Base-by-base conservation (phyloP, 2,113 vertebrate species). In the Hypomesus transpacificus region DNA sequence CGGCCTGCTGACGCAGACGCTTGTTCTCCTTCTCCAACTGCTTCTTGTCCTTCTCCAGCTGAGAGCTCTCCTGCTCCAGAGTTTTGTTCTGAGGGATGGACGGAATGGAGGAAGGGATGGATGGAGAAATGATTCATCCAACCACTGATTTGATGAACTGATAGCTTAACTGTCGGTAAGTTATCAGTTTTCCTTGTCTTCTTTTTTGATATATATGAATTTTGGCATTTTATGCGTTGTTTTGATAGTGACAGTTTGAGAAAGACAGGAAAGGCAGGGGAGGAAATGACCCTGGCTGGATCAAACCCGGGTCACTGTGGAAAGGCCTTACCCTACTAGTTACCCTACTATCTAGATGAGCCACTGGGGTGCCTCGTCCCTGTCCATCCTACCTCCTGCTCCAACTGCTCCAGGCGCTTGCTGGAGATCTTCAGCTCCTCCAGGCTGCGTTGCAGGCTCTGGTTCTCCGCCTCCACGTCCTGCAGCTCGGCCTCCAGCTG, bases 391-490 rank as follows among this genome's bases (percentile, higher is more conserved):
- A 89, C 89, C 87, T 98, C 97, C 80, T 96, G 94, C 76, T 98
- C 97, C 77, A 98, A 83, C 80, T 98, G 96, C 85, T 99, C 96
- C 65, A 98, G 85, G 28, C 94, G 94, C 87, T 98, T 98, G 85
- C 95, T 98, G 46, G 96, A 98, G 82, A 99, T 98, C 91, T 97
- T 98, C 70, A 99, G 90, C 87, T 99, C 95, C 79, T 99, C 97
- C 69, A 99, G 86, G 80, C 91, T 97, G 79, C 92, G 94, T 26
- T 98, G 96, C 17, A 99, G 84, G 63, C 90, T 90, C 74, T 98
- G 96, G 86, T 98, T 99, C 91, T 99, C 97, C 16, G 91, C 86
- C 80, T 99, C 97, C 65, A 97, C 87, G 51, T 98, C 97, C 66
- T 95, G 95, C 7, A 98, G 82, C 80, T 99, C 97, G 5, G 86